phyloP scores from a whole-genome alignment of 2,797 vertebrate genomes.

The Limnodromus scolopaceus region DNA sequence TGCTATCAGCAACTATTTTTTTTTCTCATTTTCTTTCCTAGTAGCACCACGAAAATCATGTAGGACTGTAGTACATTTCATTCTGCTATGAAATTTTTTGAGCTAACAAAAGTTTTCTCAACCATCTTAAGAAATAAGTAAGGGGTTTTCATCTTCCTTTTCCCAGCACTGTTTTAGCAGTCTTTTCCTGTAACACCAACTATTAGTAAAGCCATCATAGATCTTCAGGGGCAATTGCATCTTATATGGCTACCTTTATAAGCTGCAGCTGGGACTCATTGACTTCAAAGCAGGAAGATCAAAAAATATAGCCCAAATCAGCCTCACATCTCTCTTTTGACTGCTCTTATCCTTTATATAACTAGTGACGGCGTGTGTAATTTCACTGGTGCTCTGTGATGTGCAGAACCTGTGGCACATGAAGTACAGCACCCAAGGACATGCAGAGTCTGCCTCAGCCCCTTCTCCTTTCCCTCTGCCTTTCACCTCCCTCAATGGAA shows the following conservation, averaged over 20 bases:
- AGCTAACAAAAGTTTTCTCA: background rate
- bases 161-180: background rate
- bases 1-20: background rate
- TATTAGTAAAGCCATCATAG: background rate
- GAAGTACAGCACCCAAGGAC: background rate
- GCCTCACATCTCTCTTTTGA: background rate
- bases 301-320: background rate
- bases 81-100: background rate
- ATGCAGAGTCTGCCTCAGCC: background rate
- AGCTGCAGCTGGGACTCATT: background rate
- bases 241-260: background rate
- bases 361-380: fast-evolving
- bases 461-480: background rate
- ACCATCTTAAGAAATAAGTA: background rate
- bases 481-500: background rate
- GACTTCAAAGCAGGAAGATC: background rate
- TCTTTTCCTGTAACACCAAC: background rate
- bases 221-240: background rate
- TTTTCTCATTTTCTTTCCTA: background rate
- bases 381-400: background rate
- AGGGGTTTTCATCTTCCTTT: background rate
- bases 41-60: background rate
- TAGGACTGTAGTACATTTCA: fast-evolving
- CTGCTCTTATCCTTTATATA: background rate
- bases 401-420: background rate